Evolutionary conservation across 2,888 invertebrate species (phyloP), one percentile per base, ranked within the genome.

Genomic region (Andrena fulva): DNA sequence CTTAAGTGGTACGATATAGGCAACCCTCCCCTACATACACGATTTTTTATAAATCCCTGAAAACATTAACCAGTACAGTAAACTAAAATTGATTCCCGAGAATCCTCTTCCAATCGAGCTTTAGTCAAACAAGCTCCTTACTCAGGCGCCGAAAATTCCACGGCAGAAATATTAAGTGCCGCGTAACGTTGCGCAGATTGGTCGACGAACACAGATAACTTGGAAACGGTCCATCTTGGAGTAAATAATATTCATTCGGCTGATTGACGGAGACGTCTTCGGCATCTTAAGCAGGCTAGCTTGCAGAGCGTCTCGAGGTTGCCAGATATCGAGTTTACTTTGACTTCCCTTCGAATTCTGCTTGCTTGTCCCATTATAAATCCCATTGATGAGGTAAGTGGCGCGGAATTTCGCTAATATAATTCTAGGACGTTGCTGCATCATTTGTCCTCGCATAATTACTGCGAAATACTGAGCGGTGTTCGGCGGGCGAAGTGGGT

Each of bases 201-300:
- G 6, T 20, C 10, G 7, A 24, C 20, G 66, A 50, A 50, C 59
- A 35, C 33, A 59, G 59, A 60, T 27, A 52, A 29, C 29, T 66
- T 77, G 77, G 73, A 77, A 66, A 66, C 42, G 16, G 12, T 77
- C 73, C 73, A 73, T 66, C 66, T 29, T 1, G 52, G 29, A 56
- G 42, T 70, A 76, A 80, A 74, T 80, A 70, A 66, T 27, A 62
- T 66, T 56, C 72, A 29, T 59, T 52, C 50, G 74, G 27, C 68
- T 75, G 75, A 82, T 80, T 63, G 80, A 63, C 70, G 48, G 33
- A 12, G 7, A 63, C 71, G 8, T 24, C 31, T 50, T 67, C n/a
- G 27, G 71, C 68, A 75, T 68, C 24, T 56, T 63, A 75, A 80
- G 56, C 35, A 29, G 50, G 42, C 35, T 31, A 0, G 24, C n/a